A percentile compares a stretch with the other conserved stretches of the same genome.
Evolutionary conservation across 2,888 invertebrate genomes (phyloP).

Genomic region (Nephrotoma guestfalica): DNA sequence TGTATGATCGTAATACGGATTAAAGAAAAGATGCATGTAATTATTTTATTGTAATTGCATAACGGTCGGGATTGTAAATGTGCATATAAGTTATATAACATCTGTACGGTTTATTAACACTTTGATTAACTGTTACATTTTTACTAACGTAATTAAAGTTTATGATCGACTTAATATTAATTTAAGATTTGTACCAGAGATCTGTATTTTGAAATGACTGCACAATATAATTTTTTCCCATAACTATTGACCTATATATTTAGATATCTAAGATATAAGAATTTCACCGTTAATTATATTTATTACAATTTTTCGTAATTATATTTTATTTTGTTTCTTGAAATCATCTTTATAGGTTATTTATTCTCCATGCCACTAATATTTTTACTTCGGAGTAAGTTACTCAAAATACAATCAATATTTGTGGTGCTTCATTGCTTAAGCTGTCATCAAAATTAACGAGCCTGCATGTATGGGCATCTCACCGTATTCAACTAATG

Average conservation of each 20-base stretch:
- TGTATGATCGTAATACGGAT: background rate
- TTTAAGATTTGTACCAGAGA: background rate
- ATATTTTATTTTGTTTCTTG: background rate
- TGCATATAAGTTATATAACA: background rate
- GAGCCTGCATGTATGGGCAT: too few relatives aligned
- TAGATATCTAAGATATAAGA: background rate
- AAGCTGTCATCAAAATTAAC: too few relatives aligned
- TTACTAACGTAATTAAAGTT: background rate
- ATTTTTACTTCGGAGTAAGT: background rate
- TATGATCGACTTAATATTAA: background rate
- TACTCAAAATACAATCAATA: background rate
- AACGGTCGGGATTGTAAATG: background rate
- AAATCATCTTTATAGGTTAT: background rate
- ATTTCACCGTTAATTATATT: background rate
- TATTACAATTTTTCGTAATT: background rate
- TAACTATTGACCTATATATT: background rate
- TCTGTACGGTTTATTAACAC: background rate
- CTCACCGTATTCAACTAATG: too few relatives aligned
- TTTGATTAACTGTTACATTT: background rate
- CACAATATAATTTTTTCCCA: background rate
- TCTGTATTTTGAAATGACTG: background rate
- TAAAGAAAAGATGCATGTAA: background rate
- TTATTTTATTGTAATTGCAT: background rate
- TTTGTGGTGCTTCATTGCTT: too few relatives aligned
- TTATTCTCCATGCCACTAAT: background rate